Evolutionary conservation across 2,113 vertebrate species (phyloP), one percentile per base, ranked within the genome.

Genomic region (Oncorhynchus mykiss): DNA sequence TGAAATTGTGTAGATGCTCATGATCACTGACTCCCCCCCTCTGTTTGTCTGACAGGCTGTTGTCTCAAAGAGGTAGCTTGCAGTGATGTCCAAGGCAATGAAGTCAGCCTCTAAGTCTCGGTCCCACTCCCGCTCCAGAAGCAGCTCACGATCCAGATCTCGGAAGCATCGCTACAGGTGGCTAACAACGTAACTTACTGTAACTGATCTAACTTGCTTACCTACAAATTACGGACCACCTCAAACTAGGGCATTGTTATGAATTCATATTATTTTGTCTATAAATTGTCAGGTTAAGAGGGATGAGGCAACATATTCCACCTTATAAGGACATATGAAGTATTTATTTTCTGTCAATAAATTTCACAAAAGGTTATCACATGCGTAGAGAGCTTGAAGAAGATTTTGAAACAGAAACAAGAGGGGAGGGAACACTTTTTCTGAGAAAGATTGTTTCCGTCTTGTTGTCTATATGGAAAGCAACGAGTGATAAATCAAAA

Each of bases 81-180:
- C 85, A 88, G 83, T 88, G 90, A 99, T 99, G 98, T 96, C 98
- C 72, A 98, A 97, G 91, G 95, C 94, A 5, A 94, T 94, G 57
- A 98, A 96, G 89, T 98, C 97, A 2, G 94, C 95, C 76, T 98
- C 97, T 1, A 96, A 95, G 79, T 98, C 97, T 70, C 94, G 95
- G 0, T 96, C 95, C 51, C 90, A 91, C 1, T 96, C 96, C 78
- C 92, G 91, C 3, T 96, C 96, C 71, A 78, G 91, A 78, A 93
- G 91, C 25, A 94, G 96, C 9, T 98, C 96, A 1, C 82, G 94
- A 18, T 96, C 96, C 8, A 93, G 95, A 0, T 94, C 96, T 0
- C 93, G 96, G 67, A 99, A 98, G 14, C 96, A 95, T 71, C 95
- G 95, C 0, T 96, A 97, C 80, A 95, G 96, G 98, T 99, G 93